Conservation (phyloP, 2,797 vertebrate species). For the Phrynocephalus guinanensis region DNA sequence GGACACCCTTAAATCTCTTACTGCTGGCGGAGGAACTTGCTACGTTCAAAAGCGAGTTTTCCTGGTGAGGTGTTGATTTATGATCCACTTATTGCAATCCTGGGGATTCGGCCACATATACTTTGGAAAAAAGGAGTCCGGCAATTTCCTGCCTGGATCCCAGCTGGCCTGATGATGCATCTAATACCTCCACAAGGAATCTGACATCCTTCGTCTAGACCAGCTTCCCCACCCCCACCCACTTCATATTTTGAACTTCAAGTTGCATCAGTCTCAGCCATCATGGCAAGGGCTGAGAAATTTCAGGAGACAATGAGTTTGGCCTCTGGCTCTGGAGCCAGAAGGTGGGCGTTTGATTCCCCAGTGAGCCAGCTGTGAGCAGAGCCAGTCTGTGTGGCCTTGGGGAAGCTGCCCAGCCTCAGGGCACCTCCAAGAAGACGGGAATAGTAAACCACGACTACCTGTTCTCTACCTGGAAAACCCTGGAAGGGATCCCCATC, state of each 20-base stretch:
- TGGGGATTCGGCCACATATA: neutral
- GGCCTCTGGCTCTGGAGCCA: no score
- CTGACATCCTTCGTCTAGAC: neutral
- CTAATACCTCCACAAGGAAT: constrained; percentile 6
- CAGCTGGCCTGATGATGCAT: constrained; percentile 2
- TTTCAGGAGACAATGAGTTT: neutral
- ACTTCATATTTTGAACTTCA: neutral
- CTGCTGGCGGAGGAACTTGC: neutral
- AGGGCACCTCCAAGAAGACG: no score
- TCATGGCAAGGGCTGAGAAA: neutral
- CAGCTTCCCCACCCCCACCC: neutral
- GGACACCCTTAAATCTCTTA: neutral
- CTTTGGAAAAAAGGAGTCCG: neutral
- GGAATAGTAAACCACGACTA: no score
- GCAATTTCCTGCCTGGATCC: constrained; percentile 23
- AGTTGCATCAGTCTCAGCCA: neutral
- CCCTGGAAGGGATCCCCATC: no score
- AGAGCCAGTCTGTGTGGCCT: no score
- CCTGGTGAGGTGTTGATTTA: constrained; percentile 21
- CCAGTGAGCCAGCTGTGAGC: no score
- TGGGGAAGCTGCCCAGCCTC: no score
- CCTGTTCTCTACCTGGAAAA: no score
- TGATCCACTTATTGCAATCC: constrained; percentile 29
- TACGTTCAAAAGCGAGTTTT: constrained; percentile 6
- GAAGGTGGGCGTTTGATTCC: no score